Evolutionary conservation across 2,888 invertebrate genomes (phyloP).

Genomic region (Drosophila rubida): DNA sequence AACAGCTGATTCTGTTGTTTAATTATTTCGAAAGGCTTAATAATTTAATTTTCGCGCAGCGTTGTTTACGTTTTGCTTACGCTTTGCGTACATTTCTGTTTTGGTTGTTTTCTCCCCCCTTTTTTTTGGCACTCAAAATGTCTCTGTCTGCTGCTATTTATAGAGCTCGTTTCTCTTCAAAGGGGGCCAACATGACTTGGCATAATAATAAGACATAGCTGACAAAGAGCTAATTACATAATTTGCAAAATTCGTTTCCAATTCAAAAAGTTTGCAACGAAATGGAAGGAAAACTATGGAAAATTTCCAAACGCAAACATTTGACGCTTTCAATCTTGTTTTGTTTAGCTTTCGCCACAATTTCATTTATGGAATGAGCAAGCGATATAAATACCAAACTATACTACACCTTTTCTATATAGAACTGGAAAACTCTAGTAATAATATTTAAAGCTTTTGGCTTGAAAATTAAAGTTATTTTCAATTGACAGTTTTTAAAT

Average conservation of each 20-base stretch:
- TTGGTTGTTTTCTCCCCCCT: background rate
- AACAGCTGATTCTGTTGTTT: slow-evolving; percentile 55
- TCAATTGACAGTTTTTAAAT: no score
- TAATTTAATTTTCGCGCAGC: slow-evolving; percentile 15
- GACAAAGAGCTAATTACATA: slow-evolving; percentile 16
- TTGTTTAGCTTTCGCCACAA: background rate
- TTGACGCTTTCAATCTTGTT: background rate
- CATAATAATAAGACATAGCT: slow-evolving; percentile 3
- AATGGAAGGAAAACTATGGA: background rate
- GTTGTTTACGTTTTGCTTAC: slow-evolving; percentile 43
- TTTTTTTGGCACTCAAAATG: slow-evolving; percentile 44
- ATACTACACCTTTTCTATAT: background rate
- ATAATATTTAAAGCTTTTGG: no score
- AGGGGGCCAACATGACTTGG: slow-evolving; percentile 40
- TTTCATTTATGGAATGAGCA: no score
- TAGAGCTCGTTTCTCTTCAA: slow-evolving; percentile 25
- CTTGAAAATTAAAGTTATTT: no score
- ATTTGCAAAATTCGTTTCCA: slow-evolving; percentile 20
- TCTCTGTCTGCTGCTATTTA: slow-evolving; percentile 39
- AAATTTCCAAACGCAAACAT: background rate
- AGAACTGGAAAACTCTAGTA: no score
- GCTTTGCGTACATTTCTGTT: slow-evolving; percentile 1
- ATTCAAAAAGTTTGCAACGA: background rate
- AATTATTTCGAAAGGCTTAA: slow-evolving; percentile 26
- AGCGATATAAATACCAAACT: background rate